A percentile compares a stretch with the other conserved stretches of the same genome.
These are phyloP conservation scores for Fissipunctia ypsillon DNA, from an alignment of 2,888 invertebrate species.

Conservation along the genomic window DNA sequence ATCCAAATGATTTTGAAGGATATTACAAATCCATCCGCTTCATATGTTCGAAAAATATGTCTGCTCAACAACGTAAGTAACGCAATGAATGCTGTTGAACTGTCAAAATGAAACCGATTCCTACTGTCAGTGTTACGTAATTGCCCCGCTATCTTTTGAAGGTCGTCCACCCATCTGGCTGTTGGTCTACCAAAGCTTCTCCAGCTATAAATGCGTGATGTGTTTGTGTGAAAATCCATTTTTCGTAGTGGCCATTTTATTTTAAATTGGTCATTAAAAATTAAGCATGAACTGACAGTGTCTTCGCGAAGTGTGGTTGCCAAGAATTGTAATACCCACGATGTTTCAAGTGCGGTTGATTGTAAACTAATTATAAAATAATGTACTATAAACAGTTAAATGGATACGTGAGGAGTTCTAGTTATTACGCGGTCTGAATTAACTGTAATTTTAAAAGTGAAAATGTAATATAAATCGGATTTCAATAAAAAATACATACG, in stretches of 20 bases:
- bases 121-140: no score
- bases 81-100: no score
- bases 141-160: background rate
- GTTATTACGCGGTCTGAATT: constrained; percentile 77
- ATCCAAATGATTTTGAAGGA: no score
- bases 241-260: background rate
- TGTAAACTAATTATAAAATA: constrained; percentile 68
- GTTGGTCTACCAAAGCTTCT: background rate
- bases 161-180: background rate
- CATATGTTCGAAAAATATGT: no score
- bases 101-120: no score
- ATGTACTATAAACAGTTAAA: constrained; percentile 66
- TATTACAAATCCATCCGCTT: no score
- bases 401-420: constrained; percentile 69
- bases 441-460: constrained; percentile 83
- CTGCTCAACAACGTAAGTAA: no score
- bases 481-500: constrained; percentile 87
- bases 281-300: constrained; percentile 52
- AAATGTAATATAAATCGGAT: constrained; percentile 86
- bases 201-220: background rate
- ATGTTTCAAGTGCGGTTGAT: constrained; percentile 66
- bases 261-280: constrained; percentile 21
- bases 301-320: constrained; percentile 40
- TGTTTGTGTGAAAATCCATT: background rate
- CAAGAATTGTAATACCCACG: constrained; percentile 41